Base-by-base conservation (phyloP, 2,797 vertebrate genomes). In the Fistularia commersonii region DNA sequence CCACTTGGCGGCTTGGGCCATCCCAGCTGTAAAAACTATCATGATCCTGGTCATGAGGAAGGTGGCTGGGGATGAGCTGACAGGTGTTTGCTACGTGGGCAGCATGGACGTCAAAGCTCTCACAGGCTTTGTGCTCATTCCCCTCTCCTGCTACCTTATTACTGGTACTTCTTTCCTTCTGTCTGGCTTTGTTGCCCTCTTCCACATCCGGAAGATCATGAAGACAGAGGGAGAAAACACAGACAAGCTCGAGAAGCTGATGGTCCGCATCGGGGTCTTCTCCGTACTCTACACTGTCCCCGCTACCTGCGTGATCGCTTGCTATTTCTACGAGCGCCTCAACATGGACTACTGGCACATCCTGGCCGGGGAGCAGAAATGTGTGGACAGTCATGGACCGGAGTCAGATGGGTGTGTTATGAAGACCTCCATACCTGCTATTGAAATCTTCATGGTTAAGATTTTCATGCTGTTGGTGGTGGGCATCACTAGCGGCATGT, bases 401-500 rank as follows among this genome's bases (percentile, higher is more conserved):
- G 91, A 92, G 60, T 82, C 88, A 0, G 84, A 91, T 12, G 94
- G 95, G 86, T 99, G 97, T 51, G 76, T 81, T 35, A 93, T 99
- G 94, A 92, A 89, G 59, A 78, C 88, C 15, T 99, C 97, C 31
- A 92, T 99, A 54, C 97, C 97, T 0, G 95, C 95, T 0, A 91
- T 99, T 55, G 97, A 98, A 83, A 93, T 99, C 76, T 99, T 98
- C 82, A 94, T 98, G 96, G 93, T 98, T 53, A 98, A 98, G 85
- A 91, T 97, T 50, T 98, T 97, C 81, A 99, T 99, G 97, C 84
- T 97, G 38, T 63, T 99, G 75, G 94, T 98, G 53, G 97, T 99
- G 81, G 97, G 97, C 58, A 96, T 98, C 83, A 98, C 97, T 9
- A 98, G 97, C 6, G 96, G 97, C 39, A 93, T 98, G 92, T 99